A percentile compares a stretch with the other conserved stretches of the same genome.
These are phyloP conservation scores for Triplophysa siluroides DNA, from an alignment of 2,113 vertebrate genomes.

Conservation along the genomic window DNA sequence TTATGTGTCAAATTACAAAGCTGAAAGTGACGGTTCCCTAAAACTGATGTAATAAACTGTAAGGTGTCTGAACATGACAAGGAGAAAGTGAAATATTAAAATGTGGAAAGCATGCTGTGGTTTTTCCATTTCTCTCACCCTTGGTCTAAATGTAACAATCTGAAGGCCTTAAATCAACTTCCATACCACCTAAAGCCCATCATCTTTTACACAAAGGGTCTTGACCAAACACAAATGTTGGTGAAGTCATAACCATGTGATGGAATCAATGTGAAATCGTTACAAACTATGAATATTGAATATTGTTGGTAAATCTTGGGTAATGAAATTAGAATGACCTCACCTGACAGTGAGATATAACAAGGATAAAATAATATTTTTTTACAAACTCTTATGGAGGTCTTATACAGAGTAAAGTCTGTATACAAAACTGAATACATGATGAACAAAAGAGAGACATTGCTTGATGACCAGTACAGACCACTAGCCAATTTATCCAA, in stretches of 20 bases:
- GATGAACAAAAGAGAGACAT: neutral
- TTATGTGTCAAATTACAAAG: conserved; percentile 30
- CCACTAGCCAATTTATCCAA: neutral
- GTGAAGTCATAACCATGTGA: conserved; percentile 1
- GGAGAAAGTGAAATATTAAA: neutral
- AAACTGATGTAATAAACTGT: conserved; percentile 6
- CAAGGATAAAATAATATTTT: no score
- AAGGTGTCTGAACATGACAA: neutral
- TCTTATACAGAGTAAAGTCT: no score
- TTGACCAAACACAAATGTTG: neutral
- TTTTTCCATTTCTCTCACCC: neutral
- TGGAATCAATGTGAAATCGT: neutral
- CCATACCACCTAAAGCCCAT: neutral
- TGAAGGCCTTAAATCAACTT: neutral
- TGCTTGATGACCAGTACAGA: conserved; percentile 14
- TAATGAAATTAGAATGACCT: no score
- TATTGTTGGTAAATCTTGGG: neutral
- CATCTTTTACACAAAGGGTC: conserved; percentile 3
- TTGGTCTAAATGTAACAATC: neutral
- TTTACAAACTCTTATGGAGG: no score
- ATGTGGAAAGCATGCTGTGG: neutral
- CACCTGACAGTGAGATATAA: no score
- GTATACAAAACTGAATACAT: neutral
- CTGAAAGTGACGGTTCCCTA: conserved; percentile 37
- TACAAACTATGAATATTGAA: neutral